Percentiles rank a stretch among this genome's conserved stretches.
phyloP scores from a whole-genome alignment of 2,113 vertebrate genomes.

The Enhydra lutris region DNA sequence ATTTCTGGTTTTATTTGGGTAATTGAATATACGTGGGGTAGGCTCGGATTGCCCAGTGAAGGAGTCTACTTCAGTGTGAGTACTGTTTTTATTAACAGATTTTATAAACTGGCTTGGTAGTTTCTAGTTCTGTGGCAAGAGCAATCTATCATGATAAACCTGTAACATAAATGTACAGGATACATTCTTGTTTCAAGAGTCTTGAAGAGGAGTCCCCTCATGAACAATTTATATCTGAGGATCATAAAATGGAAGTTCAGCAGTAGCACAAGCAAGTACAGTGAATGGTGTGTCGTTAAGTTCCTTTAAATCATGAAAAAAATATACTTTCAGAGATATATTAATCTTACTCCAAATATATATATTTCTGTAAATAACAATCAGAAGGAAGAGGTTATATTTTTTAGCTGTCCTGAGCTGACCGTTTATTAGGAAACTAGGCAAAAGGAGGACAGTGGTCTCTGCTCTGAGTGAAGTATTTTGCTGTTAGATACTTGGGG shows the following conservation, averaged over 20 bases:
- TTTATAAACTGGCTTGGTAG: constrained; percentile 48
- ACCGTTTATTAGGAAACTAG: background rate
- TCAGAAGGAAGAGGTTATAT: constrained; percentile 16
- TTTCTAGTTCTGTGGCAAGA: constrained; percentile 53
- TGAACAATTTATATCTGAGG: constrained; percentile 50
- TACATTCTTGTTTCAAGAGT: constrained; percentile 52
- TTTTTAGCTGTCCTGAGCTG: background rate
- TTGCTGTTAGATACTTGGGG: background rate
- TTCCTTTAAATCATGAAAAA: constrained; percentile 43
- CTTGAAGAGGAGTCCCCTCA: background rate
- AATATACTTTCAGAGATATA: background rate
- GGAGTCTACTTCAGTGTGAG: background rate
- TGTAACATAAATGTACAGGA: constrained; percentile 51
- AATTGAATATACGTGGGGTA: background rate
- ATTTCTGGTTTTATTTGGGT: constrained; percentile 42
- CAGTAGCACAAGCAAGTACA: background rate
- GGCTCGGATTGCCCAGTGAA: background rate
- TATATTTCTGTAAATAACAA: constrained; percentile 11
- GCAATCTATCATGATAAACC: constrained; percentile 65
- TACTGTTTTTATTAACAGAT: constrained; percentile 50
- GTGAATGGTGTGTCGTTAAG: background rate
- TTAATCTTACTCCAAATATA: constrained; percentile 32
- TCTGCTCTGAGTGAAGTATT: background rate
- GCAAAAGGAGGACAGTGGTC: background rate
- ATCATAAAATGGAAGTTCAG: constrained; percentile 45